Conservation (phyloP, 2,797 vertebrate genomes). For the Xiphophorus birchmanni region DNA sequence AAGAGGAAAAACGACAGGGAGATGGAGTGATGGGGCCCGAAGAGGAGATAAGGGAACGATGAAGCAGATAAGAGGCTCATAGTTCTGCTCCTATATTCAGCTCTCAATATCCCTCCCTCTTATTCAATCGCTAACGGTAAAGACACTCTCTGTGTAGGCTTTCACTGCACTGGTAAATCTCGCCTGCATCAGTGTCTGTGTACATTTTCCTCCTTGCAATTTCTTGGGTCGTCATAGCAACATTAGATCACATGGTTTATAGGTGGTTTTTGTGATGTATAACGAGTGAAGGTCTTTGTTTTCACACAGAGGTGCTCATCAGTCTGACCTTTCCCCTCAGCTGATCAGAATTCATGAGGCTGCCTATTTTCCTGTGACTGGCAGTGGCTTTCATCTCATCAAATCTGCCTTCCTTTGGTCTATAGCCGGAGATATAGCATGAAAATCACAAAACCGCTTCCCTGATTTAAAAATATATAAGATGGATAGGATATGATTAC, state of each 20-base stretch:
- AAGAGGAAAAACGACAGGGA: conserved; percentile 36
- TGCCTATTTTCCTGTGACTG: neutral
- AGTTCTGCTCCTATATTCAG: conserved; percentile 68
- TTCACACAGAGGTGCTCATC: conserved; percentile 47
- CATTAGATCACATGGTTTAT: conserved; percentile 45
- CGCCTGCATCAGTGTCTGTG: conserved; percentile 18
- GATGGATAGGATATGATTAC: neutral
- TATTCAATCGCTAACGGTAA: conserved; percentile 27
- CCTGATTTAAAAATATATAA: neutral
- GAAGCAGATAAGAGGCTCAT: conserved; percentile 60
- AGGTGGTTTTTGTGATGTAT: conserved; percentile 49
- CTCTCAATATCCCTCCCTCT: conserved; percentile 27
- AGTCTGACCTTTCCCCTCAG: conserved; percentile 54
- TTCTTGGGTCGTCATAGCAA: conserved; percentile 69
- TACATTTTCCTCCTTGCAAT: conserved; percentile 31
- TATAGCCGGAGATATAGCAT: neutral
- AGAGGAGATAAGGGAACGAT: conserved; percentile 57
- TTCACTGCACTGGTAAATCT: conserved; percentile 43
- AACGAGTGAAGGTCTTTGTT: conserved; percentile 57
- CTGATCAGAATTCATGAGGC: conserved; percentile 14
- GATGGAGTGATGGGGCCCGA: conserved; percentile 50
- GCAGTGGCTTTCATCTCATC: conserved; percentile 21
- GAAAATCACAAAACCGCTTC: neutral
- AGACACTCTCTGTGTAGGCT: conserved; percentile 45
- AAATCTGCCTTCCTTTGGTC: conserved; percentile 9